Base-by-base conservation (phyloP, 2,888 invertebrate genomes). In the Cyclophora punctaria region DNA sequence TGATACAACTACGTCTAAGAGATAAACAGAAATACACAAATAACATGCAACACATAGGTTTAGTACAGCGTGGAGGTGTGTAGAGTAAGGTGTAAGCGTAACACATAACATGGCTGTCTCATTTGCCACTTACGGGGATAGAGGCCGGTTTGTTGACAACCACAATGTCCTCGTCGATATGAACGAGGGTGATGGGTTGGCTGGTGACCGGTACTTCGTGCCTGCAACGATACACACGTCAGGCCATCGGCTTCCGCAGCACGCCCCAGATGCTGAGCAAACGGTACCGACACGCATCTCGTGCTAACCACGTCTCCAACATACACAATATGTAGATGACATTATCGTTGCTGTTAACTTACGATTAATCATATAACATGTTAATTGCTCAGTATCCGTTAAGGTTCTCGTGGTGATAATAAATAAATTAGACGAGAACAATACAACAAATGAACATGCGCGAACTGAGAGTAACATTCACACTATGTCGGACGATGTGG, bases 101-200 rank as follows among this genome's bases (percentile, higher is more conserved):
- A 94, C 90, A 94, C 74, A 80, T 76, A 77, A 76, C 69, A 92
- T 93, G 93, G 93, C 93, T 88, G 93, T 93, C 93, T 91, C 92
- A 92, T 89, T 92, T 92, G 94, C 94, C 94, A 96, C 96, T 96
- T 96, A 98, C 97, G 89, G 98, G 99, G 91, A 99, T 97, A 90
- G 98, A 98, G 90, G 98, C 96, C 86, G 99, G 98, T 93, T 99
- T 99, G 94, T 99, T 97, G 90, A 99, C 96, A 90, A 99, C 99
- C 90, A 99, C 94, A 91, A 99, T 93, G 91, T 99, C 98, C 90
- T 98, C 97, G 91, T 96, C 97, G 93, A 98, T 96, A 91, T 96
- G 95, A 84, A 99, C 94, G 90, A 99, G 95, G 91, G 96, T 94
- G 92, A 99, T 96, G 90, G 95, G 94, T 92, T 96, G 94, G 90